Conservation (phyloP, 1,140 invertebrate species). For the Macrotrachela quadricornifera region DNA sequence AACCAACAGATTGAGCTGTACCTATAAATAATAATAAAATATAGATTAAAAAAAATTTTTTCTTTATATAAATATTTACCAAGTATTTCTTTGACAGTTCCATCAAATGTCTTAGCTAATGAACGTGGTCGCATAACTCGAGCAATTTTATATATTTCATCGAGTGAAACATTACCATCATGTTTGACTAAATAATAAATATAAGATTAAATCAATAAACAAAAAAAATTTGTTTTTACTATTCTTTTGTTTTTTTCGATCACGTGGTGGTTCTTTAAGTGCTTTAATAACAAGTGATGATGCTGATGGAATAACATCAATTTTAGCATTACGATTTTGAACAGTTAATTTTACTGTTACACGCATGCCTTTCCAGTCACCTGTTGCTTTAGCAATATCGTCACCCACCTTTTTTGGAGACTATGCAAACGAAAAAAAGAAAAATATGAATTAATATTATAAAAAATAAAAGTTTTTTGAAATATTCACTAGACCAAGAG, state of each 20-base stretch:
- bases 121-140: constrained; percentile 73
- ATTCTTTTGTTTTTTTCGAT: constrained; percentile 97
- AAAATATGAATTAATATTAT: constrained; percentile 12
- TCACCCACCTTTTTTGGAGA: constrained; percentile 99
- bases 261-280: constrained; percentile 87
- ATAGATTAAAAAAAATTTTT: background rate
- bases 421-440: constrained; percentile 31
- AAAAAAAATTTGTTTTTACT: constrained; percentile 41
- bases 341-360: constrained; percentile 93
- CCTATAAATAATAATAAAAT: constrained; percentile 28
- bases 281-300: constrained; percentile 92
- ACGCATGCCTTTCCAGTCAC: constrained; percentile 96
- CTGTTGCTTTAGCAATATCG: constrained; percentile 94
- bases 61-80: constrained; percentile 12
- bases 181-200: constrained; percentile 61
- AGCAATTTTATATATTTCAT: constrained; percentile 75
- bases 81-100: constrained; percentile 93
- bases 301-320: constrained; percentile 88
- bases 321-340: constrained; percentile 90
- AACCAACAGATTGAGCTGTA: constrained; percentile 56
- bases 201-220: background rate
- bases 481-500: constrained; percentile 69
- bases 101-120: constrained; percentile 69
- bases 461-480: background rate
- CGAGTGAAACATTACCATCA: constrained; percentile 78